Evolutionary conservation across 2,888 invertebrate species (phyloP).

Genomic region (Candidula unifasciata): DNA sequence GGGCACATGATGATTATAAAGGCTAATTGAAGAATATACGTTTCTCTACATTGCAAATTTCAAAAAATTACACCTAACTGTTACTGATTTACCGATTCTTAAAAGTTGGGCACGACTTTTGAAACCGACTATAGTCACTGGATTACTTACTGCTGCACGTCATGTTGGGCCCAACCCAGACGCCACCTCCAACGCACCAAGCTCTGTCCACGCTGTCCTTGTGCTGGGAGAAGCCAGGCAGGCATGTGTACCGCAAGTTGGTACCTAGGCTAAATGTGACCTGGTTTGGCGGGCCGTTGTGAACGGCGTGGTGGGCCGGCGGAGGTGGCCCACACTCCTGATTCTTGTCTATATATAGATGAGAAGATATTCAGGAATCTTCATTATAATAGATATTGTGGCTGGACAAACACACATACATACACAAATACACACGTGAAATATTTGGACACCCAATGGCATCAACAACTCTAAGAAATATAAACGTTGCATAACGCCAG

Average conservation of each 20-base stretch:
- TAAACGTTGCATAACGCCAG: no score
- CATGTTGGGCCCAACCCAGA: slow-evolving; percentile 98
- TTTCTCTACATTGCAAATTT: no score
- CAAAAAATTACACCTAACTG: no score
- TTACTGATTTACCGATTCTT: no score
- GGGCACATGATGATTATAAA: no score
- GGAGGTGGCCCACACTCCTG: slow-evolving; percentile 78
- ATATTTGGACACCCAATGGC: no score
- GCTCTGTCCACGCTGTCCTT: slow-evolving; percentile 94
- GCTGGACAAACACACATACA: no score
- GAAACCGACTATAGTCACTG: not conserved
- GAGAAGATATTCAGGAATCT: not conserved
- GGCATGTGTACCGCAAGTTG: slow-evolving; percentile 93
- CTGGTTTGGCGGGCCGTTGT: slow-evolving; percentile 89
- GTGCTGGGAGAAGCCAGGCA: slow-evolving; percentile 87
- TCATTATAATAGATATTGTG: no score
- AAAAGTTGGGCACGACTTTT: no score
- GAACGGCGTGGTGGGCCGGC: slow-evolving; percentile 78
- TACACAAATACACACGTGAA: no score
- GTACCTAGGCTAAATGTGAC: slow-evolving; percentile 91
- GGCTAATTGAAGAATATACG: no score
- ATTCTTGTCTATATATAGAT: slow-evolving; percentile 54
- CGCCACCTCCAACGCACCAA: slow-evolving; percentile 91
- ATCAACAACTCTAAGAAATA: no score
- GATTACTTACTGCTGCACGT: slow-evolving; percentile 90